Base-by-base conservation (phyloP, 2,113 vertebrate genomes). In the Melanotaenia duboulayi region DNA sequence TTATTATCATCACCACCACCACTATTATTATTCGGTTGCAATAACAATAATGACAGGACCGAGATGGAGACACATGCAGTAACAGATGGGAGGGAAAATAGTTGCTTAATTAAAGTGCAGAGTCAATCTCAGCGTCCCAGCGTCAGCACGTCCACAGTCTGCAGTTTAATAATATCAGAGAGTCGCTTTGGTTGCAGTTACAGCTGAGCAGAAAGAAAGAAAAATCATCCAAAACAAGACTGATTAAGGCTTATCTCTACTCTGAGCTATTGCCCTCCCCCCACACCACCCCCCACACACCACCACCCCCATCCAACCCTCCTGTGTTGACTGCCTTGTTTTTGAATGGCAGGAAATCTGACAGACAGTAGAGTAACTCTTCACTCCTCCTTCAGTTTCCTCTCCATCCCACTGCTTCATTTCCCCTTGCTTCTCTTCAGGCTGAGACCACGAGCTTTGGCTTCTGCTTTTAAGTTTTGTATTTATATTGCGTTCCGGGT, bases 1-100 rank as follows among this genome's bases (percentile, higher is more conserved):
- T 56, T 39, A 24, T 25, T 50, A 59, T 69, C 19, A 40, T 24
- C 37, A 24, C 44, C 48, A 16, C 48, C 65, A 3, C 57, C 56
- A 59, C 44, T 57, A 49, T 60, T 63, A 20, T 61, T 71, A 22
- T 28, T 24, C 32, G 4, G 32, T 35, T 35, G 32, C 32, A 35
- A 9, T 44, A 48, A 12, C 37, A 8, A 10, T 19, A 7, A 44
- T 35, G 25, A 49, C 39, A 40, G 55, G 71, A 1, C 50, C 35
- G 52, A 73, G 62, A 13, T 40, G 24, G 68, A 65, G 81, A 32
- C 67, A 67, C 71, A 75, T 81, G 77, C 73, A 57, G 76, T 49
- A 92, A 91, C 91, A 92, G 91, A 92, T 92, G 91, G 90, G 85
- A 82, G 75, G 80, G 71, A 56, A 89, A 90, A 88, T 82, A 85